These are phyloP conservation scores for Fregata magnificens DNA, from an alignment of 2,113 vertebrate genomes.

Conservation along the genomic window DNA sequence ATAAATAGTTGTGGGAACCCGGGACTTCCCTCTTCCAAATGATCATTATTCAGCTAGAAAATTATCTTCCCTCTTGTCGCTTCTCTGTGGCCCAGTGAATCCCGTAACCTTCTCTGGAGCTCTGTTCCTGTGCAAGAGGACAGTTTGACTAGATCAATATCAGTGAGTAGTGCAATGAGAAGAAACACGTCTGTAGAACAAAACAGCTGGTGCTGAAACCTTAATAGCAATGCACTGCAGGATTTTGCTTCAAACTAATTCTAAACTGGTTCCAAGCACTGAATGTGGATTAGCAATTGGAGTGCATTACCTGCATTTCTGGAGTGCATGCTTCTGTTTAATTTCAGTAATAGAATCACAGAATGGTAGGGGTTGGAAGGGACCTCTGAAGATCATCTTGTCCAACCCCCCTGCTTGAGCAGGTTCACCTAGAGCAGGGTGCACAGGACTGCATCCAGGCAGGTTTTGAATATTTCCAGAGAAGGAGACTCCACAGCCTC, in stretches of 20 bases:
- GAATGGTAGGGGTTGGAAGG: no score
- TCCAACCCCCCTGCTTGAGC: no score
- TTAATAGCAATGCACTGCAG: not conserved
- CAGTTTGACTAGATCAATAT: not conserved
- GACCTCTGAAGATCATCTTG: no score
- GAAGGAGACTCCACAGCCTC: no score
- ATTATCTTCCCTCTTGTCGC: not conserved
- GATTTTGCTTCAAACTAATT: not conserved
- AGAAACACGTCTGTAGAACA: not conserved
- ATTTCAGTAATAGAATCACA: not conserved
- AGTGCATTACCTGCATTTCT: not conserved
- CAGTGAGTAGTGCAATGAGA: not conserved
- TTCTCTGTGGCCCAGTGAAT: not conserved
- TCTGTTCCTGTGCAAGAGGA: not conserved
- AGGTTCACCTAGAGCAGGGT: no score
- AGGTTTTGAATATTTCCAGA: no score
- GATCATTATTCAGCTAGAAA: conserved; percentile 6
- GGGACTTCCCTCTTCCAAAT: not conserved
- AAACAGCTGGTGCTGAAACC: not conserved
- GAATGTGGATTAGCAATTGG: not conserved
- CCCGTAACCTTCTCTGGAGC: not conserved
- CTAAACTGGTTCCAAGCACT: not conserved
- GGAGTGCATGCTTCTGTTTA: not conserved
- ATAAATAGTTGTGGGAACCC: conserved; percentile 32
- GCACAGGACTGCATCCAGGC: no score